Percentiles rank a stretch among this genome's conserved stretches.
Evolutionary conservation across 1,140 invertebrate genomes (phyloP).

Genomic region (Gonatopus flavifemur): DNA sequence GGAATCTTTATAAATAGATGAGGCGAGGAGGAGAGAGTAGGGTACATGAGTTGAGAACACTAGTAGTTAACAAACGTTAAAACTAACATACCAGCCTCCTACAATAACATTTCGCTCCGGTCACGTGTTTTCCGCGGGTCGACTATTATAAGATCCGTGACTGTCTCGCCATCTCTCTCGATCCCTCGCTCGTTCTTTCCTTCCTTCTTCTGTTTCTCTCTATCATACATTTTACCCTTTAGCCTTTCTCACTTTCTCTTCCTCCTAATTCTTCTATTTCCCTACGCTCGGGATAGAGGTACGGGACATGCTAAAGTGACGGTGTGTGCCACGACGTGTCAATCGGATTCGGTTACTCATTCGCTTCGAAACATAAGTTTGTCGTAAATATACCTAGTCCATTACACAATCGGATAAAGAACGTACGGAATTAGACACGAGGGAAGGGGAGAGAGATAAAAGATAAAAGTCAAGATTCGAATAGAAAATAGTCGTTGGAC

Average conservation of each 20-base stretch:
- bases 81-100: constrained; percentile 50
- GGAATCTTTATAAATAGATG: too few relatives aligned
- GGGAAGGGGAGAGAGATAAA: too few relatives aligned
- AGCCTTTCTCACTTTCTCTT: background rate
- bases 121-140: constrained; percentile 45
- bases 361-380: too few relatives aligned
- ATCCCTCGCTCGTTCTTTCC: constrained; percentile 1
- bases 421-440: too few relatives aligned
- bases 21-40: too few relatives aligned
- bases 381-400: too few relatives aligned
- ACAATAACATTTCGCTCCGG: constrained; percentile 53
- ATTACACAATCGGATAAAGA: too few relatives aligned
- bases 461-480: too few relatives aligned
- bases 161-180: constrained; percentile 20
- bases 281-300: too few relatives aligned
- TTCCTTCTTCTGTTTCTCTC: background rate
- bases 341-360: background rate
- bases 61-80: constrained; percentile 53
- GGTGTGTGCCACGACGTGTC: background rate
- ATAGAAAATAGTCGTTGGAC: too few relatives aligned
- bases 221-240: constrained; percentile 12
- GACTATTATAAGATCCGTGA: constrained; percentile 47
- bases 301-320: too few relatives aligned
- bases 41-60: constrained; percentile 23
- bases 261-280: too few relatives aligned